A percentile compares a stretch with the other conserved stretches of the same genome.
Conservation (phyloP, 2,888 invertebrate genomes). For the Melanchra persicariae region DNA sequence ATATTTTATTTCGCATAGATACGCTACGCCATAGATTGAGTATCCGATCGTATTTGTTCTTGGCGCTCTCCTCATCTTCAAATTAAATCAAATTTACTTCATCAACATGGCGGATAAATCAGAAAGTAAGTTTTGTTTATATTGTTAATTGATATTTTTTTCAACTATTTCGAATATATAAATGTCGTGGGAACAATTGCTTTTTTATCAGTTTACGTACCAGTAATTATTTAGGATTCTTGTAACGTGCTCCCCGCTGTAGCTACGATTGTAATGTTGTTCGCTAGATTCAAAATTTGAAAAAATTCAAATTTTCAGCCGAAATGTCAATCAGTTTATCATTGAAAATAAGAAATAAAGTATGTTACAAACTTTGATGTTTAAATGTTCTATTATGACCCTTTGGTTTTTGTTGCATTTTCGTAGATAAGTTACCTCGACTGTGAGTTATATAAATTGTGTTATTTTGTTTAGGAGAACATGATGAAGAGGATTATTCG, state of each 20-base stretch:
- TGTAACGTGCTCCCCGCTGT: conserved; percentile 42
- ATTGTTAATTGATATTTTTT: conserved; percentile 64
- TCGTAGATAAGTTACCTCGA: conserved; percentile 29
- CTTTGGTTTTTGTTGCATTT: conserved; percentile 13
- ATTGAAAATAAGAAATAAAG: conserved; percentile 72
- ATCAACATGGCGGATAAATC: conserved; percentile 95
- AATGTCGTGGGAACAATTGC: conserved; percentile 31
- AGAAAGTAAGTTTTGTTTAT: conserved; percentile 93
- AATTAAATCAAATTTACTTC: conserved; percentile 80
- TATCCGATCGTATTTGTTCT: conserved; percentile 74
- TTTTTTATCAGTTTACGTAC: conserved; percentile 55
- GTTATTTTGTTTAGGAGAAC: conserved; percentile 77
- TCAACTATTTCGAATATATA: conserved; percentile 39
- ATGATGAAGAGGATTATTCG: conserved; percentile 77
- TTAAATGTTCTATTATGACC: conserved; percentile 9
- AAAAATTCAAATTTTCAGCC: conserved; percentile 88
- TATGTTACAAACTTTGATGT: conserved; percentile 34
- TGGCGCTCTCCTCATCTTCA: conserved; percentile 86
- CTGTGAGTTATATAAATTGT: conserved; percentile 48
- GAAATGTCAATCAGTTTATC: conserved; percentile 81
- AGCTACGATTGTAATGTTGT: conserved; percentile 68
- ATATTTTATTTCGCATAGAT: neutral
- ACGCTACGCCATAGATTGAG: conserved; percentile 32
- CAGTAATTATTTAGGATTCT: conserved; percentile 52
- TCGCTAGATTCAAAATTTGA: conserved; percentile 89